phyloP scores from a whole-genome alignment of 2,888 invertebrate genomes.

The Eupithecia centaureata region DNA sequence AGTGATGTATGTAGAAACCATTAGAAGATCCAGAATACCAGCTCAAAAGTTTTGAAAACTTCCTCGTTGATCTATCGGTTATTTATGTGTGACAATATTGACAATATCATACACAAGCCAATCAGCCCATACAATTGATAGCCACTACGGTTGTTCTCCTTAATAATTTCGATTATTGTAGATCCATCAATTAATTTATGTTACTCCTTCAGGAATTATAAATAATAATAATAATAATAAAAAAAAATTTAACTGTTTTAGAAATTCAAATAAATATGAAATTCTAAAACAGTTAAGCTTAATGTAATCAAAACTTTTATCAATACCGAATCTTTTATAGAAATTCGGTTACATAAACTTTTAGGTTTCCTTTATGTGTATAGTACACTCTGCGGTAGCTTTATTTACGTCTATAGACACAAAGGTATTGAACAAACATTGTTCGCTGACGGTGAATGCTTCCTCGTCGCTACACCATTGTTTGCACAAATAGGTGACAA shows the following conservation, averaged over 20 bases:
- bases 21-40: background rate
- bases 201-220: background rate
- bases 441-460: constrained; percentile 41
- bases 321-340: background rate
- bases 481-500: constrained; percentile 66
- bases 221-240: background rate
- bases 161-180: background rate
- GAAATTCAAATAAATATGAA: background rate
- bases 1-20: too few species aligned
- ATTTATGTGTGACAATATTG: background rate
- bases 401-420: constrained; percentile 26
- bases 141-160: background rate
- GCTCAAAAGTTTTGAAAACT: background rate
- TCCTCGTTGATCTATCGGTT: background rate
- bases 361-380: background rate
- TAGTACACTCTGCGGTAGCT: constrained; percentile 24
- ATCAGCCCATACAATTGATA: background rate
- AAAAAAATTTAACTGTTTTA: too few species aligned
- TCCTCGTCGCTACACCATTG: constrained; percentile 57
- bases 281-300: background rate
- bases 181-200: background rate
- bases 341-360: background rate
- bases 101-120: background rate
- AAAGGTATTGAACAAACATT: constrained; percentile 55
- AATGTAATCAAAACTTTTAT: background rate